phyloP scores from a whole-genome alignment of 2,888 invertebrate genomes.

The Ametastegia equiseti region DNA sequence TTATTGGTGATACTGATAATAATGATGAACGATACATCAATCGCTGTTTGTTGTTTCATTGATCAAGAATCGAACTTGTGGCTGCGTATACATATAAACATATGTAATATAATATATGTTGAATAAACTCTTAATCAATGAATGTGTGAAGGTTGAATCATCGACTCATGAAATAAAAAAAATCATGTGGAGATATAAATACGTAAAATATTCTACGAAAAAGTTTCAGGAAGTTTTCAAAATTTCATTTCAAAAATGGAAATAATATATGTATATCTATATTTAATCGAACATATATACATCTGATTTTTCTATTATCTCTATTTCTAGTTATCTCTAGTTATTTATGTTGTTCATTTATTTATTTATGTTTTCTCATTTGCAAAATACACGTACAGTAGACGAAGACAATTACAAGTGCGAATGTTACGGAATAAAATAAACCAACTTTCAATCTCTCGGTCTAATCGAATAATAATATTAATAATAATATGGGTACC shows the following conservation, averaged over 20 bases:
- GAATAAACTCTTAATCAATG: neutral
- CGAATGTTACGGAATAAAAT: neutral
- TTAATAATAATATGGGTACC: neutral
- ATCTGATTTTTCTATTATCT: too few relatives aligned
- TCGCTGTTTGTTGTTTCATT: constrained; percentile 45
- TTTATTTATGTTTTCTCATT: too few relatives aligned
- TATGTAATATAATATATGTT: neutral
- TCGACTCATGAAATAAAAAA: neutral
- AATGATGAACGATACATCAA: constrained; percentile 34
- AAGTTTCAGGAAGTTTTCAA: neutral
- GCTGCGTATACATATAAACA: too few relatives aligned
- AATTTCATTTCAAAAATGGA: too few relatives aligned
- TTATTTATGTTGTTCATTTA: too few relatives aligned
- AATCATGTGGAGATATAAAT: too few relatives aligned
- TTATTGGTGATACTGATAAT: constrained; percentile 48
- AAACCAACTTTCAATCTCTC: neutral
- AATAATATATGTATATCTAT: too few relatives aligned
- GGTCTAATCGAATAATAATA: neutral
- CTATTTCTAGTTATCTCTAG: too few relatives aligned
- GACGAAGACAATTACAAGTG: neutral
- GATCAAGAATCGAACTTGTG: constrained; percentile 9
- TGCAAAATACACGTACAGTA: neutral
- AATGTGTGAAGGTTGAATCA: constrained; percentile 5
- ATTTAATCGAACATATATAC: too few relatives aligned
- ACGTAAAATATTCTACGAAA: neutral